Evolutionary conservation across 2,113 vertebrate genomes (phyloP).

Genomic region (Dromas ardeola): DNA sequence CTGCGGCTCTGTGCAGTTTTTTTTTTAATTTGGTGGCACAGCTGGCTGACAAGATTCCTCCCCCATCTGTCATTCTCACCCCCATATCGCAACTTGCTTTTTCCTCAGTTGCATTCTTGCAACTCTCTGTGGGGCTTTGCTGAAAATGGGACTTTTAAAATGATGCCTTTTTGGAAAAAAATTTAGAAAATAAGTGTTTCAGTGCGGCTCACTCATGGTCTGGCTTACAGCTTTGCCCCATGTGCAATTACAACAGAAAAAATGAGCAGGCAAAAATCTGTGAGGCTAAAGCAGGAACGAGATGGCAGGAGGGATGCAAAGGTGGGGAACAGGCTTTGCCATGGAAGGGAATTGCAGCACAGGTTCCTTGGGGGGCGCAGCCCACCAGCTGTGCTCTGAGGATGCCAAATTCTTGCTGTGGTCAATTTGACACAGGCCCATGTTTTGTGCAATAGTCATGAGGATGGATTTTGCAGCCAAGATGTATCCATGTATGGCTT

Average conservation of each 20-base stretch:
- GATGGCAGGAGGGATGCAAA: background rate
- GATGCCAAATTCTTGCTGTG: background rate
- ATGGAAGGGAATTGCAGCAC: background rate
- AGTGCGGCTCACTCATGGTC: background rate
- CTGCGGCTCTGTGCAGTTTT: background rate
- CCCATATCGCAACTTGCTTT: background rate
- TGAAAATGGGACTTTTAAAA: background rate
- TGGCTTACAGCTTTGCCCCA: background rate
- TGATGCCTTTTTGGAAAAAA: background rate
- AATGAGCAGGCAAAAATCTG: background rate
- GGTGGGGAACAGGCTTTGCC: background rate
- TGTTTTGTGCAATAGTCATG: background rate
- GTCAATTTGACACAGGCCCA: accelerated
- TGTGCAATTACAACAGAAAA: background rate
- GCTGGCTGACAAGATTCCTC: background rate
- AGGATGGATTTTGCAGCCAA: background rate
- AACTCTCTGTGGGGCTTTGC: background rate
- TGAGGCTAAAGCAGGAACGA: background rate
- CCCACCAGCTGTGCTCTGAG: background rate
- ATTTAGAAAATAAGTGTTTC: background rate
- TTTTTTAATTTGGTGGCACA: slow-evolving; percentile 4
- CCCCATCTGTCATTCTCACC: background rate
- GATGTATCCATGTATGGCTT: background rate
- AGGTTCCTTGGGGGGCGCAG: background rate
- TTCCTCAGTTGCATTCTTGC: background rate